A percentile compares a stretch with the other conserved stretches of the same genome.
Evolutionary conservation across 2,113 vertebrate species (phyloP).

Genomic region (Seriola aureovittata): DNA sequence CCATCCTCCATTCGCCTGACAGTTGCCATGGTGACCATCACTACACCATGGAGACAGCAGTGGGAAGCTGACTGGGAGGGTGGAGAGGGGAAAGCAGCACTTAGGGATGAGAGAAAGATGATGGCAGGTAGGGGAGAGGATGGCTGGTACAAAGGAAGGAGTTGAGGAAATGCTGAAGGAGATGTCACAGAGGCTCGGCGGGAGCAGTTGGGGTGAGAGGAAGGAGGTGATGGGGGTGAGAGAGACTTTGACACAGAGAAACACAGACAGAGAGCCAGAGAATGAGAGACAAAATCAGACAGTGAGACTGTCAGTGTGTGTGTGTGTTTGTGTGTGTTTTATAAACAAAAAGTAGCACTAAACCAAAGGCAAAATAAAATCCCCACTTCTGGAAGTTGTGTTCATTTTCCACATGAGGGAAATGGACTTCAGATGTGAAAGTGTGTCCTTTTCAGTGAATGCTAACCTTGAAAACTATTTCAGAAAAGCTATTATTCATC

Average conservation of each 20-base stretch:
- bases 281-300: slow-evolving; percentile 23
- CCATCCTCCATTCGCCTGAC: slow-evolving; percentile 70
- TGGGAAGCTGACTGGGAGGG: slow-evolving; percentile 65
- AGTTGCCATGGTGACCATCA: slow-evolving; percentile 80
- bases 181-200: slow-evolving; percentile 44
- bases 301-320: not conserved
- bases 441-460: slow-evolving; percentile 65
- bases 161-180: slow-evolving; percentile 46
- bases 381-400: slow-evolving; percentile 19
- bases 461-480: slow-evolving; percentile 76
- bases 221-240: slow-evolving; percentile 37
- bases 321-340: not conserved
- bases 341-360: slow-evolving; percentile 11
- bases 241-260: slow-evolving; percentile 23
- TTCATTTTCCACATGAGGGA: slow-evolving; percentile 39
- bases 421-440: slow-evolving; percentile 59
- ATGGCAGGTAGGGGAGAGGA: slow-evolving; percentile 53
- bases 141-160: slow-evolving; percentile 27
- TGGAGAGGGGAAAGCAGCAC: slow-evolving; percentile 63
- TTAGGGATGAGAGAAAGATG: slow-evolving; percentile 71
- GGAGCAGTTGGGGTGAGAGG: slow-evolving; percentile 43
- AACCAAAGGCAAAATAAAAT: slow-evolving; percentile 27
- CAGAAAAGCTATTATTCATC: slow-evolving; percentile 75
- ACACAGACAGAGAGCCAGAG: slow-evolving; percentile 5
- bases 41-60: slow-evolving; percentile 70